These are phyloP conservation scores for Coryphaenoides rupestris DNA, from an alignment of 2,113 vertebrate species.

Conservation along the genomic window DNA sequence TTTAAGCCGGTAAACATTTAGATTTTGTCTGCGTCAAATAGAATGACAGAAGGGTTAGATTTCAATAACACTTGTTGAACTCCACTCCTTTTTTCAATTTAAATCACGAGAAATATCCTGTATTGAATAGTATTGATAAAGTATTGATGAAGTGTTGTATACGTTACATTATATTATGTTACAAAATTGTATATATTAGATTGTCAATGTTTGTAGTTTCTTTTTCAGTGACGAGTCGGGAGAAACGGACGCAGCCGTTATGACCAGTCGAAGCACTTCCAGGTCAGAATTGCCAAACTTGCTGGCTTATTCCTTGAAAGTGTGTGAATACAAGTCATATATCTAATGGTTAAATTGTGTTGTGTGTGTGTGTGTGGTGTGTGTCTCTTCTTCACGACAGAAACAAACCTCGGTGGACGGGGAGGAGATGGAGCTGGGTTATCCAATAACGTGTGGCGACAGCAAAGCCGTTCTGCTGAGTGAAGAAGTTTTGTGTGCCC, in stretches of 20 bases:
- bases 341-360: not conserved
- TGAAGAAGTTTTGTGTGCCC: constrained; percentile 98
- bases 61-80: too few relatives aligned
- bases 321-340: too few relatives aligned
- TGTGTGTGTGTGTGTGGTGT: not conserved
- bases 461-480: constrained; percentile 90
- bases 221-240: constrained; percentile 81
- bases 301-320: too few relatives aligned
- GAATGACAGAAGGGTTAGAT: too few relatives aligned
- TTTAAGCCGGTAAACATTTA: too few relatives aligned
- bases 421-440: constrained; percentile 89
- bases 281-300: constrained; percentile 44
- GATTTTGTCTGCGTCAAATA: too few relatives aligned
- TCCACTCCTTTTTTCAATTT: too few relatives aligned
- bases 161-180: too few relatives aligned
- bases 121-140: too few relatives aligned
- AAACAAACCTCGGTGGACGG: constrained; percentile 78
- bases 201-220: not conserved
- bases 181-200: too few relatives aligned
- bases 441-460: constrained; percentile 94
- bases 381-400: constrained; percentile 43
- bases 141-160: too few relatives aligned
- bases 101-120: too few relatives aligned
- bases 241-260: constrained; percentile 81
- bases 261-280: constrained; percentile 83